A percentile compares a stretch with the other conserved stretches of the same genome.
phyloP scores from a whole-genome alignment of 1,140 invertebrate species.

The Danaus melanippus region DNA sequence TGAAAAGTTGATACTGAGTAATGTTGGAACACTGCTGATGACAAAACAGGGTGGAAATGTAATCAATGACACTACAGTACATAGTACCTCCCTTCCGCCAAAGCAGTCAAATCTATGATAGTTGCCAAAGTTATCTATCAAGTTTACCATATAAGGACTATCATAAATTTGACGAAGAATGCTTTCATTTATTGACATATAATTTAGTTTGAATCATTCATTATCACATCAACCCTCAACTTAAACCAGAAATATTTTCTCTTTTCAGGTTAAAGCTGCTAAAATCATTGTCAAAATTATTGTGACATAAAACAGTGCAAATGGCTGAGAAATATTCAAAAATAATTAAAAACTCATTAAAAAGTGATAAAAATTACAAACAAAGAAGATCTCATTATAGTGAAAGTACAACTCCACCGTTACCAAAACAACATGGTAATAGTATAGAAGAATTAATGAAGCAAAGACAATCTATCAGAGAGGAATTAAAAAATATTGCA shows the following conservation, averaged over 20 bases:
- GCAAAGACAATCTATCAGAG: slow-evolving; percentile 43
- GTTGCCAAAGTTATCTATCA: slow-evolving; percentile 6
- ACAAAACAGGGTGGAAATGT: slow-evolving; percentile 64
- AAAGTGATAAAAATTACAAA: slow-evolving; percentile 12
- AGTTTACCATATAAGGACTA: slow-evolving; percentile 24
- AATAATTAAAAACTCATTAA: slow-evolving; percentile 8
- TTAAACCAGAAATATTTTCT: slow-evolving; percentile 23
- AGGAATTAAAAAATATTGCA: slow-evolving; percentile 35
- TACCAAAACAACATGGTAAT: slow-evolving; percentile 31
- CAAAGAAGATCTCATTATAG: slow-evolving; percentile 22
- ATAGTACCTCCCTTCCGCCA: slow-evolving; percentile 41
- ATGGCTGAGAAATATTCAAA: slow-evolving; percentile 41
- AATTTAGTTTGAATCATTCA: slow-evolving; percentile 11
- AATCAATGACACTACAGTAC: slow-evolving; percentile 66
- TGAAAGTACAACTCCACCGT: slow-evolving; percentile 54
- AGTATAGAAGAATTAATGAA: slow-evolving; percentile 50
- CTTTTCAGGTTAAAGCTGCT: slow-evolving; percentile 28
- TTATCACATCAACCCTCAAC: slow-evolving; percentile 9
- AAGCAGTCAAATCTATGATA: slow-evolving; percentile 48
- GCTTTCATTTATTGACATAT: slow-evolving; percentile 21
- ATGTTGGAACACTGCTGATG: slow-evolving; percentile 52
- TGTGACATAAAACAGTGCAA: slow-evolving; percentile 18
- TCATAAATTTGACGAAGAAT: slow-evolving; percentile 44
- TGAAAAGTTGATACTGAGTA: slow-evolving; percentile 48
- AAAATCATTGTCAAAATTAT: slow-evolving; percentile 14